Evolutionary conservation across 2,113 vertebrate genomes (phyloP).

Genomic region (Lethenteron camtschaticum): DNA sequence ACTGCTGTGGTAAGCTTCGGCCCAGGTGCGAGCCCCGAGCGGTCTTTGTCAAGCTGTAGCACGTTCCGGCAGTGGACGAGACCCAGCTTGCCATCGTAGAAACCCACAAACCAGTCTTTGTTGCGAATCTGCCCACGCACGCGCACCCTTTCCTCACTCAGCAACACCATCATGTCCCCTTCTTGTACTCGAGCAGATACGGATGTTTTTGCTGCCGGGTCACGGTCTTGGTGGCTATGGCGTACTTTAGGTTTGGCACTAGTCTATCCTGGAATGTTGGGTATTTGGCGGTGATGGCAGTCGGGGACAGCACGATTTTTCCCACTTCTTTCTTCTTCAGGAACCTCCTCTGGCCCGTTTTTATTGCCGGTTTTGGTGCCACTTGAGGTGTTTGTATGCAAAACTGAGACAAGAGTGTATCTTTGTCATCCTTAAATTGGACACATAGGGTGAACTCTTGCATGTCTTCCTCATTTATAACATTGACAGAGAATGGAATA

Average conservation of each 20-base stretch:
- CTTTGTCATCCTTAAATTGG: slow-evolving; percentile 60
- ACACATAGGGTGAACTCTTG: slow-evolving; percentile 61
- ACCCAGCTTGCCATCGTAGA: slow-evolving; percentile 63
- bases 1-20: slow-evolving; percentile 51
- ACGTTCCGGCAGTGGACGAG: slow-evolving; percentile 76
- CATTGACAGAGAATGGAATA: slow-evolving; percentile 49
- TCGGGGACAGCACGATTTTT: slow-evolving; percentile 66
- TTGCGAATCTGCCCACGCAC: slow-evolving; percentile 80
- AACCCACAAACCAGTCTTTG: slow-evolving; percentile 90
- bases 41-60: slow-evolving; percentile 50
- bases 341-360: slow-evolving; percentile 48
- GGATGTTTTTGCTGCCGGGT: slow-evolving; percentile 68
- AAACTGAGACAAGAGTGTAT: slow-evolving; percentile 58
- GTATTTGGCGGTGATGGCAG: slow-evolving; percentile 47
- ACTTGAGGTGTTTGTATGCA: slow-evolving; percentile 72
- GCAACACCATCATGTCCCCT: slow-evolving; percentile 53
- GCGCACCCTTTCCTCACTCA: slow-evolving; percentile 73
- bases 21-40: slow-evolving; percentile 39
- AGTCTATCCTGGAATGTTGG: slow-evolving; percentile 63
- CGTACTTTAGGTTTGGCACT: slow-evolving; percentile 53
- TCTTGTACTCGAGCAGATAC: slow-evolving; percentile 80
- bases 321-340: slow-evolving; percentile 83
- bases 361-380: slow-evolving; percentile 45
- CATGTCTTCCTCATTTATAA: slow-evolving; percentile 33
- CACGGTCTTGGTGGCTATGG: slow-evolving; percentile 71